Evolutionary conservation across 2,888 invertebrate genomes (phyloP).

Genomic region (Nowickia ferox): DNA sequence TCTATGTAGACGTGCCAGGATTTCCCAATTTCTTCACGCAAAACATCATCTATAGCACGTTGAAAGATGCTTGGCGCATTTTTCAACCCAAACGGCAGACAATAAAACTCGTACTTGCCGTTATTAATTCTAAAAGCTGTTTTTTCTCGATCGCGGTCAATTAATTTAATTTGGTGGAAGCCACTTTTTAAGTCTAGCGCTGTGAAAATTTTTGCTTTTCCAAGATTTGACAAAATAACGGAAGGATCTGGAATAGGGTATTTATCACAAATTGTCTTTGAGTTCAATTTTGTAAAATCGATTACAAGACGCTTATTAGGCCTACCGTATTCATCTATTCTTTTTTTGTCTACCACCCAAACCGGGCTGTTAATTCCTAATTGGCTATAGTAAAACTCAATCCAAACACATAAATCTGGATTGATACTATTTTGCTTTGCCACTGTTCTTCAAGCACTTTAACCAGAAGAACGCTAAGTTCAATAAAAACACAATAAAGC

Average conservation of each 20-base stretch:
- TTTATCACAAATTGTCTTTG: conserved; percentile 63
- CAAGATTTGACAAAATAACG: not conserved
- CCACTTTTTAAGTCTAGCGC: too few relatives aligned
- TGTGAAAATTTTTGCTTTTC: not conserved
- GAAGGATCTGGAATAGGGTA: conserved; percentile 62
- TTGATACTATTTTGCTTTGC: too few relatives aligned
- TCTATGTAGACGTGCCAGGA: conserved; percentile 9
- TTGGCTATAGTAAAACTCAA: too few relatives aligned
- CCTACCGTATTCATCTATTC: not conserved
- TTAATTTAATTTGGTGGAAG: conserved; percentile 25
- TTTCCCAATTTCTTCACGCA: not conserved
- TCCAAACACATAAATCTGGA: too few relatives aligned
- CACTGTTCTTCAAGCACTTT: too few relatives aligned
- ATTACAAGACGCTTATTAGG: conserved; percentile 42
- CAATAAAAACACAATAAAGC: too few relatives aligned
- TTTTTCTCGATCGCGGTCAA: conserved; percentile 57
- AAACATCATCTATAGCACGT: conserved; percentile 55
- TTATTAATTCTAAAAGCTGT: conserved; percentile 58
- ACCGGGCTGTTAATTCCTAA: not conserved
- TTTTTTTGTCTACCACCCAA: conserved; percentile 1
- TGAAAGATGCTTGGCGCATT: conserved; percentile 33
- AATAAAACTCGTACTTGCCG: conserved; percentile 29
- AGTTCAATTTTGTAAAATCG: conserved; percentile 68
- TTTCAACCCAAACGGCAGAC: conserved; percentile 34
- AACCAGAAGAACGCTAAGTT: too few relatives aligned